Conservation (phyloP, 2,888 invertebrate species). For the Listrodromus nycthemerus region DNA sequence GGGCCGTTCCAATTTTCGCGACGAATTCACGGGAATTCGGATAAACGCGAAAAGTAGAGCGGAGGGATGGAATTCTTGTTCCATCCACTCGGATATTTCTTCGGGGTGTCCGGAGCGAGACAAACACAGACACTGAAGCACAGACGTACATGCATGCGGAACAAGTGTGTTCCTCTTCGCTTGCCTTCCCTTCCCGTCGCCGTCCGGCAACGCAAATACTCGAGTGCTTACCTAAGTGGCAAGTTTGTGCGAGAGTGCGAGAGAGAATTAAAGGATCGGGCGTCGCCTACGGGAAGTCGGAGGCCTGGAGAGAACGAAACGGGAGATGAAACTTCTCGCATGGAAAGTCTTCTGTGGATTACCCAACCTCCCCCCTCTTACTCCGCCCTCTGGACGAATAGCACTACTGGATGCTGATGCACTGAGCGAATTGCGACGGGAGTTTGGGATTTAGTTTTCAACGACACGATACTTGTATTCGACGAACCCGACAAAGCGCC, state of each 20-base stretch:
- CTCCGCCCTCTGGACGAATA: not conserved
- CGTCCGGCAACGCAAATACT: slow-evolving; percentile 67
- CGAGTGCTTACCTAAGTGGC: slow-evolving; percentile 66
- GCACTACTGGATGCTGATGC: slow-evolving; percentile 9
- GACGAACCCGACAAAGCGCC: not conserved
- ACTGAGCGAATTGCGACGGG: slow-evolving; percentile 18
- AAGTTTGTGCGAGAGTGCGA: slow-evolving; percentile 60
- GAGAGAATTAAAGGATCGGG: slow-evolving; percentile 59
- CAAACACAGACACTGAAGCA: slow-evolving; percentile 10
- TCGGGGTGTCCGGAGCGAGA: slow-evolving; percentile 46
- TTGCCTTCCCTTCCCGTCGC: slow-evolving; percentile 3
- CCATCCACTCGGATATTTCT: slow-evolving; percentile 40
- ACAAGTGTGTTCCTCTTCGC: slow-evolving; percentile 14
- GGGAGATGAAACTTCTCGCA: slow-evolving; percentile 48
- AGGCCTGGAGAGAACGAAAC: slow-evolving; percentile 29
- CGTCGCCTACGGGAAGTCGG: slow-evolving; percentile 10
- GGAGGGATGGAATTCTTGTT: slow-evolving; percentile 36
- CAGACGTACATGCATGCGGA: slow-evolving; percentile 6
- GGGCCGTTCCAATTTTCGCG: slow-evolving; percentile 32
- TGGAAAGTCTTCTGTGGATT: slow-evolving; percentile 55
- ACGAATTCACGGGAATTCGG: slow-evolving; percentile 16
- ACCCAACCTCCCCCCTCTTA: slow-evolving; percentile 17
- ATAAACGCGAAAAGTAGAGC: slow-evolving; percentile 38
- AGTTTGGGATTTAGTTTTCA: slow-evolving; percentile 16
- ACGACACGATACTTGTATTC: not conserved